These are phyloP conservation scores for Trinorchestia longiramus DNA, from an alignment of 1,140 invertebrate genomes.

Conservation along the genomic window DNA sequence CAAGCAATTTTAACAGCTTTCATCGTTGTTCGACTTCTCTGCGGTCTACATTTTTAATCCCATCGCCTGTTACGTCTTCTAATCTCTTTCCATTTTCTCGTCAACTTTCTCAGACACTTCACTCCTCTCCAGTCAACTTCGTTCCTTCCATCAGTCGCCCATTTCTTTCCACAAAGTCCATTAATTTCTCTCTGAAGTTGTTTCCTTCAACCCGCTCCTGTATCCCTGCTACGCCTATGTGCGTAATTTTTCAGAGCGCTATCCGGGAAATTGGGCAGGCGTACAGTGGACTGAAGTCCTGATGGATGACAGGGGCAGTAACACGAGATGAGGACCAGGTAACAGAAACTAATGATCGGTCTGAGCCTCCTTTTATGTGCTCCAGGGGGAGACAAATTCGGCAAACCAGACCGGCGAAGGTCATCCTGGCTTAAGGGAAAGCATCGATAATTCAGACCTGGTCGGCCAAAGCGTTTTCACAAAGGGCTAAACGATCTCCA, in stretches of 20 bases:
- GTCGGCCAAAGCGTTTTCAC: neutral
- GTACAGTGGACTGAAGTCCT: neutral
- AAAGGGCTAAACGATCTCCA: neutral
- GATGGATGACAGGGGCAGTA: neutral
- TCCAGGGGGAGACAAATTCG: neutral
- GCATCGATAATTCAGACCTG: neutral
- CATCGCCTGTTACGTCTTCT: too few relatives aligned
- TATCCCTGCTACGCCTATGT: neutral
- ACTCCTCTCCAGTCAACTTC: too few relatives aligned
- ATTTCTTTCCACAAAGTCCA: too few relatives aligned
- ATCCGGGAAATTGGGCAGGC: neutral
- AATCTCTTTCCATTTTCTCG: too few relatives aligned
- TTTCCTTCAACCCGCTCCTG: neutral
- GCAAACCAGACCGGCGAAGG: neutral
- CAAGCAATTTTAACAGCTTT: too few relatives aligned
- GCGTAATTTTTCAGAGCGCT: neutral
- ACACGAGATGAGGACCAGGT: neutral
- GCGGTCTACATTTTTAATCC: too few relatives aligned
- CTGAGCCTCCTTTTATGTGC: neutral
- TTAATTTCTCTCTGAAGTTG: neutral
- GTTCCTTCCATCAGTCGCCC: too few relatives aligned
- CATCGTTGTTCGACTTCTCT: too few relatives aligned
- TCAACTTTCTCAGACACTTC: too few relatives aligned
- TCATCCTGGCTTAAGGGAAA: neutral
- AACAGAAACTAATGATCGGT: constrained; percentile 1